phyloP scores from a whole-genome alignment of 2,797 vertebrate genomes.

The Galagoides demidoff region DNA sequence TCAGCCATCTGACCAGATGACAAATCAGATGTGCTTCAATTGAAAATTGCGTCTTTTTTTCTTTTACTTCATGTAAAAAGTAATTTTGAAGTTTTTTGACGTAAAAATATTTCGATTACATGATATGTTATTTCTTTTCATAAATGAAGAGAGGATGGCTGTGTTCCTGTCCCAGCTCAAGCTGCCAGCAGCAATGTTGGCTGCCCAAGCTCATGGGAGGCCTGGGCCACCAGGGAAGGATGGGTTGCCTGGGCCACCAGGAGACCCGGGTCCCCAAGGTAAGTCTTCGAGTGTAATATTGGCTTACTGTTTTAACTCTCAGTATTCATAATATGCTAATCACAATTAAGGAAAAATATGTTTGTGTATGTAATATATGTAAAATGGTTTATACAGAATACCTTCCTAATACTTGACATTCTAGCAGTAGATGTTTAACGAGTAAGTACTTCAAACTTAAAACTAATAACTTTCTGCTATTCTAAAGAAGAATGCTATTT shows the following conservation, averaged over 20 bases:
- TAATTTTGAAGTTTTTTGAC: neutral
- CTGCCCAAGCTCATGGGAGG: constrained; percentile 92
- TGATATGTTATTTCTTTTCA: constrained; percentile 66
- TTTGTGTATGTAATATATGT: neutral
- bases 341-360: constrained; percentile 59
- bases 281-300: constrained; percentile 76
- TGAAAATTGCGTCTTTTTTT: neutral
- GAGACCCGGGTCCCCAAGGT: constrained; percentile 95
- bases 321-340: constrained; percentile 71
- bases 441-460: constrained; percentile 81
- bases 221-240: constrained; percentile 95
- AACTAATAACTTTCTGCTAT: constrained; percentile 65
- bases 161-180: constrained; percentile 90
- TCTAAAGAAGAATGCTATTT: constrained; percentile 31
- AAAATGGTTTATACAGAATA: neutral
- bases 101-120: neutral
- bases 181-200: constrained; percentile 93
- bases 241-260: constrained; percentile 92
- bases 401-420: constrained; percentile 20
- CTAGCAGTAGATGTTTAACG: constrained; percentile 76
- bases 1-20: neutral
- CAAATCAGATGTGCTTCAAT: neutral
- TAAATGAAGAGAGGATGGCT: constrained; percentile 91
- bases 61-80: constrained; percentile 3
- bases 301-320: constrained; percentile 11